These are phyloP conservation scores for Zhengitettix transpicula DNA, from an alignment of 2,888 invertebrate species.

Conservation along the genomic window DNA sequence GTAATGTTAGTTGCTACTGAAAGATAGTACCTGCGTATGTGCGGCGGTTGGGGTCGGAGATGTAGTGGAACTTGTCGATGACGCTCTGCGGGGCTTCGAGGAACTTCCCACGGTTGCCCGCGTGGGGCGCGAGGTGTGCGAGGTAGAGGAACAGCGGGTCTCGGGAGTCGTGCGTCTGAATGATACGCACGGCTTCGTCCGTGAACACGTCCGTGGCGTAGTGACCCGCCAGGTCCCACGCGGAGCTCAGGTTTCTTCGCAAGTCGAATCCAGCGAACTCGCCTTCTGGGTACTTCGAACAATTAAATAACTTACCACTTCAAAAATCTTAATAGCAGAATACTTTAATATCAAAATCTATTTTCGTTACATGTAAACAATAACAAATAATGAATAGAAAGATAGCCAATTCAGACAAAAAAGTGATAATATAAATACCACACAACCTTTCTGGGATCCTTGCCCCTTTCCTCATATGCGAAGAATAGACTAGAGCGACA, in stretches of 20 bases:
- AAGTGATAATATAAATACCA: too few relatives aligned
- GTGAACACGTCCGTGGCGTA: conserved; percentile 33
- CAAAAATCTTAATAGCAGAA: too few relatives aligned
- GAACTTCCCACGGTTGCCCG: conserved; percentile 48
- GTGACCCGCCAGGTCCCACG: conserved; percentile 23
- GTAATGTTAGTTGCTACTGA: conserved; percentile 2
- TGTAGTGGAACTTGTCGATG: conserved; percentile 48
- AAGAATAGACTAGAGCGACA: too few relatives aligned
- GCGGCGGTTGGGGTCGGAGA: conserved; percentile 47
- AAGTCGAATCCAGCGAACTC: conserved; percentile 27
- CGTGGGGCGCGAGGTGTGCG: conserved; percentile 64
- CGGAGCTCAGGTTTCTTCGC: conserved; percentile 22
- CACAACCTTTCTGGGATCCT: too few relatives aligned
- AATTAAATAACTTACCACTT: background rate
- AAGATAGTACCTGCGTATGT: conserved; percentile 47
- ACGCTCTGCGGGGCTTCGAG: conserved; percentile 49
- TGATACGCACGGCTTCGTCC: conserved; percentile 26
- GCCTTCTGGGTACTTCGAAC: conserved; percentile 14
- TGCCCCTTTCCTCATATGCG: too few relatives aligned
- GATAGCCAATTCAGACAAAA: too few relatives aligned
- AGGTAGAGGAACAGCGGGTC: conserved; percentile 62
- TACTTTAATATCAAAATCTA: too few relatives aligned
- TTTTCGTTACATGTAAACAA: too few relatives aligned
- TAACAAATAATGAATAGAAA: too few relatives aligned
- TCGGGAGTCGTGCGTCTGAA: conserved; percentile 22